Percentiles rank a stretch among this genome's conserved stretches.
These are phyloP conservation scores for Netelia inedita DNA, from an alignment of 2,888 invertebrate species.

Conservation along the genomic window DNA sequence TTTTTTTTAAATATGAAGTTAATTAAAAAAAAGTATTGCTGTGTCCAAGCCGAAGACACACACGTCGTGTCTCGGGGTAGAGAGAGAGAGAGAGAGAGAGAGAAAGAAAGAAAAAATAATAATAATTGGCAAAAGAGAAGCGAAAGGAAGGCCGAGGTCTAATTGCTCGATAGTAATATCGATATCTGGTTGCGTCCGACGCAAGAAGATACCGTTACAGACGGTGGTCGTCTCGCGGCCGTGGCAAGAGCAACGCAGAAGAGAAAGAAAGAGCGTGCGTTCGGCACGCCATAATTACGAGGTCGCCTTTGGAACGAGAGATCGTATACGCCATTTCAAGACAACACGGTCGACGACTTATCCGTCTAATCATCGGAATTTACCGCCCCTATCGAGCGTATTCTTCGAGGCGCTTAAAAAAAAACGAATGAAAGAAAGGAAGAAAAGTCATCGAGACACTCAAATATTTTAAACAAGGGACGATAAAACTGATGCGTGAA, in stretches of 20 bases:
- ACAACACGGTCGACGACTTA: conserved; percentile 36
- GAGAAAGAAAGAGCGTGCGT: conserved; percentile 11
- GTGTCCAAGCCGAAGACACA: neutral
- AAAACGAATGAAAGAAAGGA: conserved; percentile 2
- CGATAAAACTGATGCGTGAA: conserved; percentile 54
- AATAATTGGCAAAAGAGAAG: conserved; percentile 48
- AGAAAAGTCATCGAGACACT: conserved; percentile 24
- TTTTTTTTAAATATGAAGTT: neutral
- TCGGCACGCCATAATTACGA: conserved; percentile 64
- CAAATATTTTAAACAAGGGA: conserved; percentile 38
- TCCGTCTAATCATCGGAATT: conserved; percentile 68
- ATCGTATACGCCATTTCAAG: conserved; percentile 6
- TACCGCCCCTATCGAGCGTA: conserved; percentile 46
- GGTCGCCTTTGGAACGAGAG: conserved; percentile 37
- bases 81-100: neutral
- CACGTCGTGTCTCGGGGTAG: neutral
- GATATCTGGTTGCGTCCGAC: conserved; percentile 39
- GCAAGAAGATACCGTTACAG: conserved; percentile 53
- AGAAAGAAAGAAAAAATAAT: neutral
- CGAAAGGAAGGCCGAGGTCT: conserved; percentile 39
- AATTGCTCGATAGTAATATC: conserved; percentile 55
- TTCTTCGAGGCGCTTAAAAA: conserved; percentile 45
- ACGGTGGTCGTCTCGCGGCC: conserved; percentile 7
- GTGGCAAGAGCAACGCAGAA: conserved; percentile 5
- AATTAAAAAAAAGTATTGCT: neutral